A percentile compares a stretch with the other conserved stretches of the same genome.
Evolutionary conservation across 2,113 vertebrate genomes (phyloP).

Genomic region (Marmota flaviventris): DNA sequence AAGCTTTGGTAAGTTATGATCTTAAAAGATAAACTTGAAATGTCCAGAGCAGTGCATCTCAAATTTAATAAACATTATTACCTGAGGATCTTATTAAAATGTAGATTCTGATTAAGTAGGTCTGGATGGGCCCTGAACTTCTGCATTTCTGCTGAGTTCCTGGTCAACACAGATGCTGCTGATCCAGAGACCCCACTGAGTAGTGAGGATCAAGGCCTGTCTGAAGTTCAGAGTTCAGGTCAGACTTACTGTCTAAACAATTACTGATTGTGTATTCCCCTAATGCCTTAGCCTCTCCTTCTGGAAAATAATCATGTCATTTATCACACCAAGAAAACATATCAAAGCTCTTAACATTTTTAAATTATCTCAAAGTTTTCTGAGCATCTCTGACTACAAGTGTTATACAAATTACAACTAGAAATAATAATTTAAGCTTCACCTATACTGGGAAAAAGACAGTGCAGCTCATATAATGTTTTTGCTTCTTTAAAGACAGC

Average conservation of each 20-base stretch:
- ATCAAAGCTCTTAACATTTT: neutral
- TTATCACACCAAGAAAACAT: slow-evolving; percentile 6
- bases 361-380: neutral
- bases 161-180: no score
- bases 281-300: neutral
- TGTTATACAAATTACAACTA: slow-evolving; percentile 12
- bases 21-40: neutral
- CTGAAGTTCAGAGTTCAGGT: neutral
- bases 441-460: neutral
- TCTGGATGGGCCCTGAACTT: neutral
- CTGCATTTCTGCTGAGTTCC: neutral
- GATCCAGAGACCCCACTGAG: neutral
- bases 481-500: slow-evolving; percentile 19
- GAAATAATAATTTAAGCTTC: neutral
- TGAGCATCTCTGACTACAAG: neutral
- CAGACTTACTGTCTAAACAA: neutral
- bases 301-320: neutral
- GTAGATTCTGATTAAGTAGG: neutral
- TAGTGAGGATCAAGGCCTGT: neutral
- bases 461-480: neutral
- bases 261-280: neutral
- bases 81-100: neutral
- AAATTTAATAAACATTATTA: neutral
- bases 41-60: neutral
- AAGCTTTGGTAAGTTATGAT: neutral